Percentiles rank a stretch among this genome's conserved stretches.
Evolutionary conservation across 2,113 vertebrate species (phyloP).

Genomic region (Bubo scandiacus): DNA sequence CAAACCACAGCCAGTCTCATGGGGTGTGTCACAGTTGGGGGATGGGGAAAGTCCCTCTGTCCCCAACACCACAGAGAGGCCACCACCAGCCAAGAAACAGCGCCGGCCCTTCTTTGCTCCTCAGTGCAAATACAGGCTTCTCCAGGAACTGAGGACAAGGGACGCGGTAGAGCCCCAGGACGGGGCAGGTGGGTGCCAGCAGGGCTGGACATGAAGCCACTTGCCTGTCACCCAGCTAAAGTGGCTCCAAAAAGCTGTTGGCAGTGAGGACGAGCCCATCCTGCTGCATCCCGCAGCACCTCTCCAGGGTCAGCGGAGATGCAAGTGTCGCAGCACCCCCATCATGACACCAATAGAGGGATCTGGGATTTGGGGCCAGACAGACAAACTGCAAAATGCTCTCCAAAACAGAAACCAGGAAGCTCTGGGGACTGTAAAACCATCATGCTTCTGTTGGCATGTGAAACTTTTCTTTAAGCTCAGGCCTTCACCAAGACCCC

Average conservation of each 20-base stretch:
- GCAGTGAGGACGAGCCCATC: neutral
- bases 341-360: neutral
- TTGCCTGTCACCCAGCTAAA: neutral
- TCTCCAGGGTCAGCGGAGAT: neutral
- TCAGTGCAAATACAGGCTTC: neutral
- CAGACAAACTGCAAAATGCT: neutral
- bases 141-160: neutral
- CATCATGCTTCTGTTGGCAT: neutral
- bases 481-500: neutral
- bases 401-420: neutral
- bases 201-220: fast-evolving
- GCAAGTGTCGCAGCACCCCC: neutral
- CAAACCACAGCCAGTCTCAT: neutral
- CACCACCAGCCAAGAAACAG: neutral
- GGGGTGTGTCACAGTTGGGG: neutral
- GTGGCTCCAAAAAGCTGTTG: neutral
- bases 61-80: fast-evolving
- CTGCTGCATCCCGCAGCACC: neutral
- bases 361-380: neutral
- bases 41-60: neutral
- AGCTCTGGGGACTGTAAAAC: neutral
- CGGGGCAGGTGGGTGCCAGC: neutral
- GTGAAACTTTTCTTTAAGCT: neutral
- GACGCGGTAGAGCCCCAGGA: neutral
- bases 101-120: neutral